Evolutionary conservation across 2,113 vertebrate genomes (phyloP).

Genomic region (Cyprinodon brontotheroides): DNA sequence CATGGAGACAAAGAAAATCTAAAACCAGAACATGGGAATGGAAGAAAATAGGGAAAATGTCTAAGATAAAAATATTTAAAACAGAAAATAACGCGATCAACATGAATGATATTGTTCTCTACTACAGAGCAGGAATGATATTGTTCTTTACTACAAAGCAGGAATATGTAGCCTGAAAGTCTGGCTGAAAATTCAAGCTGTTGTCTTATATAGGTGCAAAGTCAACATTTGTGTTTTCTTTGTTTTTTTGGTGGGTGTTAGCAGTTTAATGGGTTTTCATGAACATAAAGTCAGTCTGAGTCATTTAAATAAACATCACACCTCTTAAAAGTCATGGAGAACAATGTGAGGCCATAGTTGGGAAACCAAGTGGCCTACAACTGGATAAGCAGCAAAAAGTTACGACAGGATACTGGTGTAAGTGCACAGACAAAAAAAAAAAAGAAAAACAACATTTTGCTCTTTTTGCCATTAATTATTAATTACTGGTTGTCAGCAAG

Average conservation of each 20-base stretch:
- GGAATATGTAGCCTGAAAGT: conserved; percentile 15
- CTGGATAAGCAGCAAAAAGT: conserved; percentile 9
- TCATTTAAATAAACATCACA: conserved; percentile 65
- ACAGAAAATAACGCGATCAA: conserved; percentile 23
- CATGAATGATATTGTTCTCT: conserved; percentile 13
- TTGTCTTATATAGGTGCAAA: conserved; percentile 30
- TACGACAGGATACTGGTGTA: conserved; percentile 10
- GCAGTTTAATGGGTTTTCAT: conserved; percentile 24
- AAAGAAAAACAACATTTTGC: background rate
- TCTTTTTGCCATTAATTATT: conserved; percentile 52
- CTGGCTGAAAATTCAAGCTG: conserved; percentile 31
- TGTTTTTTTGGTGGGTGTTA: conserved; percentile 53
- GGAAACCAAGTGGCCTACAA: conserved; percentile 29
- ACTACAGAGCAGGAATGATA: conserved; percentile 4
- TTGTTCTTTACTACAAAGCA: conserved; percentile 2
- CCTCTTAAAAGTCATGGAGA: background rate
- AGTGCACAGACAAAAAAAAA: conserved; percentile 11
- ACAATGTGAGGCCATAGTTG: conserved; percentile 15
- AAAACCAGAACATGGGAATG: no score
- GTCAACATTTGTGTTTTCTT: conserved; percentile 26
- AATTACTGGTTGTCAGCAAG: conserved; percentile 47
- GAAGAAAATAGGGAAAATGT: no score
- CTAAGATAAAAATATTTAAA: background rate
- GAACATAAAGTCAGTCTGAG: conserved; percentile 42
- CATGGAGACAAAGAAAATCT: background rate